Evolutionary conservation across 1,140 invertebrate species (phyloP).

Genomic region (Drosophila tsacasi): DNA sequence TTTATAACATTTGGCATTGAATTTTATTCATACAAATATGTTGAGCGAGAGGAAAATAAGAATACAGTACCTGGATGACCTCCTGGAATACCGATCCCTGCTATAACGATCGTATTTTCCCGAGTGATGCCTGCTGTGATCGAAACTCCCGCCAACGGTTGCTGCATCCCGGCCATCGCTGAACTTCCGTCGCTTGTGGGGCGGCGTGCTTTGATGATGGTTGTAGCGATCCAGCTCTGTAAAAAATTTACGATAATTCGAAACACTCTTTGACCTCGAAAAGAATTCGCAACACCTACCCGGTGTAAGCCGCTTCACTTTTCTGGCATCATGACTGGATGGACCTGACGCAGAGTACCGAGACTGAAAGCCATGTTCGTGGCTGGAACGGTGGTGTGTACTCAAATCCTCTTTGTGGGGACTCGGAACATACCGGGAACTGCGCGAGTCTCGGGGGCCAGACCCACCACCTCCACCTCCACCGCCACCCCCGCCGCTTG

Average conservation of each 20-base stretch:
- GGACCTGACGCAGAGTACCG: constrained; percentile 60
- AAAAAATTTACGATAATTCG: neutral
- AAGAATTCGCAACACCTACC: constrained; percentile 34
- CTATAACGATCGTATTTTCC: constrained; percentile 77
- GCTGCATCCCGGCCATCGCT: constrained; percentile 57
- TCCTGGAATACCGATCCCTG: constrained; percentile 72
- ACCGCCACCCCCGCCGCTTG: constrained; percentile 21
- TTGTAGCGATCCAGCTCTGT: constrained; percentile 72
- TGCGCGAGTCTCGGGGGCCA: constrained; percentile 52
- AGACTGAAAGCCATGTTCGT: constrained; percentile 56
- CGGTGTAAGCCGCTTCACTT: constrained; percentile 66
- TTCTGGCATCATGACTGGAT: constrained; percentile 46
- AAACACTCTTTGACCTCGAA: neutral
- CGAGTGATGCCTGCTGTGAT: constrained; percentile 70
- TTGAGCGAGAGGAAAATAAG: no score
- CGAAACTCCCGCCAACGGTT: constrained; percentile 34
- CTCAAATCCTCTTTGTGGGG: constrained; percentile 71
- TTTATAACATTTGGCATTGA: neutral
- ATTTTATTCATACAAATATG: neutral
- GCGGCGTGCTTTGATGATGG: constrained; percentile 75
- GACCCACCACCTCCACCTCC: constrained; percentile 20
- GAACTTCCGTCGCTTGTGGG: constrained; percentile 81
- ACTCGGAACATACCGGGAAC: constrained; percentile 70
- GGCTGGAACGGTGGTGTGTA: constrained; percentile 59
- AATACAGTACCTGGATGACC: constrained; percentile 56